Percentiles rank a stretch among this genome's conserved stretches.
These are phyloP conservation scores for Stomorhina lunata DNA, from an alignment of 2,888 invertebrate species.

Conservation along the genomic window DNA sequence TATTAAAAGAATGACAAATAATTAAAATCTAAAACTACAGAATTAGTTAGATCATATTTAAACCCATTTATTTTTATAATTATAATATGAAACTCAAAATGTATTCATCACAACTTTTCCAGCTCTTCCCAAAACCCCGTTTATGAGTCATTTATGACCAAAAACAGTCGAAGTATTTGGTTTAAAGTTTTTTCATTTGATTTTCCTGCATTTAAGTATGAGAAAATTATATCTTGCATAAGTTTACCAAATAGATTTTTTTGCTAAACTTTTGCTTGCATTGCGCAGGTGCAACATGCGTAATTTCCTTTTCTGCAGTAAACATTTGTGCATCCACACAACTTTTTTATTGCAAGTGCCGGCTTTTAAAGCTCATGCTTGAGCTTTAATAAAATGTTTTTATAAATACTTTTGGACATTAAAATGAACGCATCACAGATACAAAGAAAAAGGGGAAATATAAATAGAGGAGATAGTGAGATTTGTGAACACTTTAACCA, in stretches of 20 bases:
- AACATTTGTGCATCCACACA: constrained; percentile 20
- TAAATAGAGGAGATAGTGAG: too few relatives aligned
- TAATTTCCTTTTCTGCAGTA: constrained; percentile 44
- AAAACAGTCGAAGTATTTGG: background rate
- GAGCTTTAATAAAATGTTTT: too few relatives aligned
- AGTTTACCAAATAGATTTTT: too few relatives aligned
- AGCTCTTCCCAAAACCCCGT: too few relatives aligned
- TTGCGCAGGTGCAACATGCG: constrained; percentile 50
- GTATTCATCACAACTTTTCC: background rate
- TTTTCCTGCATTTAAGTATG: constrained; percentile 14
- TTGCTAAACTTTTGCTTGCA: background rate
- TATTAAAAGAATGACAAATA: too few relatives aligned
- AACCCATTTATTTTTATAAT: background rate
- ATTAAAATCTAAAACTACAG: too few relatives aligned
- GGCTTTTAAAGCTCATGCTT: too few relatives aligned
- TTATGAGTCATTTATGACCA: background rate
- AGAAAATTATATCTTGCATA: constrained; percentile 43
- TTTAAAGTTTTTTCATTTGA: background rate
- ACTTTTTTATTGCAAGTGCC: background rate
- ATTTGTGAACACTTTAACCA: too few relatives aligned
- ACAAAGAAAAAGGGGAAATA: too few relatives aligned
- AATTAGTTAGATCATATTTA: too few relatives aligned
- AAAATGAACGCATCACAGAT: too few relatives aligned
- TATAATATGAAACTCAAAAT: background rate
- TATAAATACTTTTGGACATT: too few relatives aligned